These are phyloP conservation scores for Brachionus paranguensis DNA, from an alignment of 1,140 invertebrate genomes.

Conservation along the genomic window DNA sequence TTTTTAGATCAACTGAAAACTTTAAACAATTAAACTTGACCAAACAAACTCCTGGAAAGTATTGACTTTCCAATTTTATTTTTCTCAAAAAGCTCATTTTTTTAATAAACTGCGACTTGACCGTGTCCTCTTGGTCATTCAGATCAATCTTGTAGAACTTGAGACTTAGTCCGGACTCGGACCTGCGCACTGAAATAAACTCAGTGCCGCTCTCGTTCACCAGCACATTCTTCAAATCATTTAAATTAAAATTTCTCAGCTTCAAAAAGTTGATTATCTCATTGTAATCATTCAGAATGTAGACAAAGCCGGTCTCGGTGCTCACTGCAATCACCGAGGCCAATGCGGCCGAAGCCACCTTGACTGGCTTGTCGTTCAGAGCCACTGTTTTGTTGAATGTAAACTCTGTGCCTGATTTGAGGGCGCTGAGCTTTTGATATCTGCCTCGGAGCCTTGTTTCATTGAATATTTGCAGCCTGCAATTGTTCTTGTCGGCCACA, in stretches of 20 bases:
- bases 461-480: conserved; percentile 24
- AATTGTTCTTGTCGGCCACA: conserved; percentile 35
- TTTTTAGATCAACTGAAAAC: background rate
- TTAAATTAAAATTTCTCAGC: background rate
- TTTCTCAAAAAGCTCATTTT: conserved; percentile 17
- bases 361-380: conserved; percentile 9
- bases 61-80: conserved; percentile 5
- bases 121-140: background rate
- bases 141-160: conserved; percentile 25
- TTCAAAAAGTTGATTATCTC: conserved; percentile 25
- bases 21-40: background rate
- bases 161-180: background rate
- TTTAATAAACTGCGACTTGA: background rate
- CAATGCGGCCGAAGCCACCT: background rate
- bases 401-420: conserved; percentile 18
- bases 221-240: background rate
- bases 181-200: background rate
- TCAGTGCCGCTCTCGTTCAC: background rate
- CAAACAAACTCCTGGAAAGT: conserved; percentile 5
- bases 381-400: background rate
- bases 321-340: background rate
- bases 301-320: conserved; percentile 17
- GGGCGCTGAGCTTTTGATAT: background rate
- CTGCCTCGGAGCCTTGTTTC: background rate
- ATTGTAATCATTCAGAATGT: conserved; percentile 2